Evolutionary conservation across 1,140 invertebrate species (phyloP).

Genomic region (Listronotus bonariensis): DNA sequence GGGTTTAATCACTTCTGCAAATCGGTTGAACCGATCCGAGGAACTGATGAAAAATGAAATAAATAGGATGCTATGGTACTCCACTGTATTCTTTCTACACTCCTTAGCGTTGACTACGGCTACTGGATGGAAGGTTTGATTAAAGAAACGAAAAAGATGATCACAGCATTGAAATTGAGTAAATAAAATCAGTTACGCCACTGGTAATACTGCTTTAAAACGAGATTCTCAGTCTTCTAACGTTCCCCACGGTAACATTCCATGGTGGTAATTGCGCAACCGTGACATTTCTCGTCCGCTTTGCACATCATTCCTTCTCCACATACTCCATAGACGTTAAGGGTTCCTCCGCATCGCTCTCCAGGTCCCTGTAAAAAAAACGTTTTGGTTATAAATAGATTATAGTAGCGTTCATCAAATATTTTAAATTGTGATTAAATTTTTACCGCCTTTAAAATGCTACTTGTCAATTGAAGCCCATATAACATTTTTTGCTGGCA

Average conservation of each 20-base stretch:
- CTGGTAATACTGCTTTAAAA: conserved; percentile 44
- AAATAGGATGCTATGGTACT: too few species aligned
- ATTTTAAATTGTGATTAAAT: too few species aligned
- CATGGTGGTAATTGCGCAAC: conserved; percentile 54
- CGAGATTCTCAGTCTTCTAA: conserved; percentile 21
- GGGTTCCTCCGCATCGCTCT: conserved; percentile 58
- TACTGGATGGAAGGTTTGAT: neutral
- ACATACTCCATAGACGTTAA: conserved; percentile 56
- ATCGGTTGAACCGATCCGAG: neutral
- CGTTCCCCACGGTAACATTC: conserved; percentile 38
- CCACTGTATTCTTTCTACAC: too few species aligned
- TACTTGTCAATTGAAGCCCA: too few species aligned
- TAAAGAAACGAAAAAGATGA: conserved; percentile 4
- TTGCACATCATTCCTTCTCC: conserved; percentile 61
- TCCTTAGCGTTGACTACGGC: too few species aligned
- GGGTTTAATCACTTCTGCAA: neutral
- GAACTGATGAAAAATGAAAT: too few species aligned
- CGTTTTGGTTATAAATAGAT: too few species aligned
- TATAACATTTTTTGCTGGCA: too few species aligned
- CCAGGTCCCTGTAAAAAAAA: conserved; percentile 58
- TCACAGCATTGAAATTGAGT: conserved; percentile 21
- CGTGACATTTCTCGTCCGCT: conserved; percentile 57
- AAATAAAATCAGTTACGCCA: conserved; percentile 29
- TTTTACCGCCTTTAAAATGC: too few species aligned
- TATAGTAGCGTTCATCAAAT: too few species aligned